Percentiles rank a stretch among this genome's conserved stretches.
Conservation (phyloP, 2,797 vertebrate species). For the Loris lydekkerianus region DNA sequence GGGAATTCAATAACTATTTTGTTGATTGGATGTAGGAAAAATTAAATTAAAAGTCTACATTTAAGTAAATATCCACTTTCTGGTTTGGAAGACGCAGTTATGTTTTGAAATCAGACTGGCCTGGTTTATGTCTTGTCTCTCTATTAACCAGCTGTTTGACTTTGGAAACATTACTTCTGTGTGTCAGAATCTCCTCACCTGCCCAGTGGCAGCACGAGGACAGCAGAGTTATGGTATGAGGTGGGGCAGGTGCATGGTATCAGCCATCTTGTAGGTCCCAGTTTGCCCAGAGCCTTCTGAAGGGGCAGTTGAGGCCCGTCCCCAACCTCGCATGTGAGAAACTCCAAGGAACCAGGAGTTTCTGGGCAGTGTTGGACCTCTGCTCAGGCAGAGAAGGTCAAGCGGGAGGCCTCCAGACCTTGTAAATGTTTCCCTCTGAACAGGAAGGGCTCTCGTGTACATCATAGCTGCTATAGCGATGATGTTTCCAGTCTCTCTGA, state of each 20-base stretch:
- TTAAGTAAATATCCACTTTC: neutral
- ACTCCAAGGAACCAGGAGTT: neutral
- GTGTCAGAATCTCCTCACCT: neutral
- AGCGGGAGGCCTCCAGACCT: neutral
- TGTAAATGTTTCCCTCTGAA: neutral
- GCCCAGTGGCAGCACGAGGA: neutral
- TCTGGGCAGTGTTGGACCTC: rapidly evolving
- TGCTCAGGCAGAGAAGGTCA: neutral
- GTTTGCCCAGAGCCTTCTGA: neutral
- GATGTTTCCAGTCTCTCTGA: slow-evolving; percentile 22
- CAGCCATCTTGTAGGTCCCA: rapidly evolving
- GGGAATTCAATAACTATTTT: neutral
- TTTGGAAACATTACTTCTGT: neutral
- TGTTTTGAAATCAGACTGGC: neutral
- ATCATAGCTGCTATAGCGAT: neutral
- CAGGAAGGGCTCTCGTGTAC: neutral
- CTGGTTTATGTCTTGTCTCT: neutral
- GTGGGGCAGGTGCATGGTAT: neutral
- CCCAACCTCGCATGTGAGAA: too few species aligned
- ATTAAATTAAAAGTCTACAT: neutral
- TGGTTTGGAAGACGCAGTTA: neutral
- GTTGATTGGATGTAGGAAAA: neutral
- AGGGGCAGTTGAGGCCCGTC: rapidly evolving
- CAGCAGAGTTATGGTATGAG: rapidly evolving
- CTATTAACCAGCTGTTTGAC: neutral